Evolutionary conservation across 2,888 invertebrate genomes (phyloP).

Genomic region (Eumerus sabulonum): DNA sequence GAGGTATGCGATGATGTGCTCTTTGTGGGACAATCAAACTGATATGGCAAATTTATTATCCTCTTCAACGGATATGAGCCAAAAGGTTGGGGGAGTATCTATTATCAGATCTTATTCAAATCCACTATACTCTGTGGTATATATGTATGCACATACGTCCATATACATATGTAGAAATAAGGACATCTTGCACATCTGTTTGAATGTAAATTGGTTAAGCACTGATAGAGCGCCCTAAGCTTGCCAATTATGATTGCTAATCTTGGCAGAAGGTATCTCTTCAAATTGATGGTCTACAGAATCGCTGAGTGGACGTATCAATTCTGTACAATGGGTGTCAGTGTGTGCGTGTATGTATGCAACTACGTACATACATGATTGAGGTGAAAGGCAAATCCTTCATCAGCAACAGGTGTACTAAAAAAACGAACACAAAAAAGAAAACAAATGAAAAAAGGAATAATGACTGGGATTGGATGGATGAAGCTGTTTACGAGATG

Average conservation of each 20-base stretch:
- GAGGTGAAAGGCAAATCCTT: conserved; percentile 23
- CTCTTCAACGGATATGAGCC: neutral
- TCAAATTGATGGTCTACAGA: conserved; percentile 44
- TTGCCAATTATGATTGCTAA: conserved; percentile 62
- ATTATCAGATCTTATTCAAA: conserved; percentile 29
- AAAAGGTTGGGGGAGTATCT: conserved; percentile 1
- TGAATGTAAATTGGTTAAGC: conserved; percentile 54
- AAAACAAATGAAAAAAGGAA: too few species aligned
- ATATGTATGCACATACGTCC: neutral
- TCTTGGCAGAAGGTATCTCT: conserved; percentile 52
- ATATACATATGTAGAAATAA: neutral
- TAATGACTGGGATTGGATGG: neutral
- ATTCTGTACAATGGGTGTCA: conserved; percentile 23
- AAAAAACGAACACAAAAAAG: too few species aligned
- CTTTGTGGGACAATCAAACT: conserved; percentile 29
- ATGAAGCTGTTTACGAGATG: neutral
- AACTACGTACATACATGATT: too few species aligned
- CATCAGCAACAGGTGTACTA: conserved; percentile 52
- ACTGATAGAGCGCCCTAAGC: conserved; percentile 60
- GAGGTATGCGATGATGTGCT: conserved; percentile 5
- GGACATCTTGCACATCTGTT: neutral
- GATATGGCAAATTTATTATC: conserved; percentile 15
- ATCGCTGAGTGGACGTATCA: conserved; percentile 61
- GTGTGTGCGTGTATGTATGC: neutral
- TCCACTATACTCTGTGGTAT: conserved; percentile 19